These are phyloP conservation scores for Hedychridium roseum DNA, from an alignment of 2,888 invertebrate species.

Conservation along the genomic window DNA sequence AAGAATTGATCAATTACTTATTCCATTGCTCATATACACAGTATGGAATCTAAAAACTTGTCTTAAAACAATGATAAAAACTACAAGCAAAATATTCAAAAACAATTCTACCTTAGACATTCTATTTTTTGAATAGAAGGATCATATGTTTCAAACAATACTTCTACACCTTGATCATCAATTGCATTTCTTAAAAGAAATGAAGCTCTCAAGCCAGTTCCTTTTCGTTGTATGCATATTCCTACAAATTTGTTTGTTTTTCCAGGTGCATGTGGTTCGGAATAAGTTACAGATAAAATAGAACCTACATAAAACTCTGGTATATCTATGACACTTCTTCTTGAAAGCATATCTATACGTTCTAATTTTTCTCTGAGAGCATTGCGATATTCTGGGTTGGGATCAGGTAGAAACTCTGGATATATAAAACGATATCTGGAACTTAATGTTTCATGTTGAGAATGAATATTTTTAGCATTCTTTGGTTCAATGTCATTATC, in stretches of 20 bases:
- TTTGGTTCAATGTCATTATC: too few relatives aligned
- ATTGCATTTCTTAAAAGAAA: slow-evolving; percentile 93
- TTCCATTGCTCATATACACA: too few relatives aligned
- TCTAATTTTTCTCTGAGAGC: slow-evolving; percentile 86
- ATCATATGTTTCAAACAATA: slow-evolving; percentile 88
- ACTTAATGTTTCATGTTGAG: not conserved
- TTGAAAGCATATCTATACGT: slow-evolving; percentile 88
- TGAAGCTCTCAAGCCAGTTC: slow-evolving; percentile 82
- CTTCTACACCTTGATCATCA: slow-evolving; percentile 83
- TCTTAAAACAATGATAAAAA: too few relatives aligned
- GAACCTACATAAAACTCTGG: slow-evolving; percentile 99
- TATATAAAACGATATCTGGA: slow-evolving; percentile 65
- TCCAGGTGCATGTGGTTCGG: slow-evolving; percentile 85
- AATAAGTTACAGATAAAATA: slow-evolving; percentile 85
- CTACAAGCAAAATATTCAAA: too few relatives aligned
- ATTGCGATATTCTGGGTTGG: slow-evolving; percentile 81
- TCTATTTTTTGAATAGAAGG: slow-evolving; percentile 90
- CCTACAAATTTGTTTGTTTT: slow-evolving; percentile 90
- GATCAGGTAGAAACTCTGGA: slow-evolving; percentile 93
- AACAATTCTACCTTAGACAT: slow-evolving; percentile 74
- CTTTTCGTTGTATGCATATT: slow-evolving; percentile 88
- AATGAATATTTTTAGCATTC: not conserved
- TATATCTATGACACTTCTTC: slow-evolving; percentile 83
- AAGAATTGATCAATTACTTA: too few relatives aligned
- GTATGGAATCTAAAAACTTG: too few relatives aligned